These are phyloP conservation scores for Myzus persicae DNA, from an alignment of 1,140 invertebrate species.

Conservation along the genomic window DNA sequence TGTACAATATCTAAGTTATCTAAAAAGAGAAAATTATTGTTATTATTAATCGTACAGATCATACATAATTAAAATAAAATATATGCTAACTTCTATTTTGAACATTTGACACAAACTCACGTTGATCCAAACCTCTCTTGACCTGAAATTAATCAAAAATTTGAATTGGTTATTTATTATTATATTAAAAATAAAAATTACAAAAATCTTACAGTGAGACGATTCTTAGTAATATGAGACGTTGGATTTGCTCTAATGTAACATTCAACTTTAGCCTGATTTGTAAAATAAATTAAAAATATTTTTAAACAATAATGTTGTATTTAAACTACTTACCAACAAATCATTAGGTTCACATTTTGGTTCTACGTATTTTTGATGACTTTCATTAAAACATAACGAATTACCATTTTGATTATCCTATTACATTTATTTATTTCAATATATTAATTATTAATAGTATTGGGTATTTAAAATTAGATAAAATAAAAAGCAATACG, in stretches of 20 bases:
- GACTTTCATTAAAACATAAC: neutral
- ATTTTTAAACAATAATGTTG: neutral
- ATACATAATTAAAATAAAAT: neutral
- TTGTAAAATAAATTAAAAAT: neutral
- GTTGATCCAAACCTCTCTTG: neutral
- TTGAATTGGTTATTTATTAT: neutral
- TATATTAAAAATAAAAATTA: neutral
- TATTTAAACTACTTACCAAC: constrained; percentile 16
- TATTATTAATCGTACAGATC: neutral
- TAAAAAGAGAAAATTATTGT: neutral
- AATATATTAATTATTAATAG: neutral
- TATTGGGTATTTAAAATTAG: neutral
- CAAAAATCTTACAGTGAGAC: constrained; percentile 28
- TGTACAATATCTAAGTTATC: neutral
- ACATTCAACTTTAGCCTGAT: constrained; percentile 36
- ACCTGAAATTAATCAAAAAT: neutral
- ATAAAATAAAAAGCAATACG: neutral
- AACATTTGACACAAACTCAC: neutral
- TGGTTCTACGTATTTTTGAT: neutral
- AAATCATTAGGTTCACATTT: constrained; percentile 22
- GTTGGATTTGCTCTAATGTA: constrained; percentile 34
- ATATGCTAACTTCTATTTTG: neutral
- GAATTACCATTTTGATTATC: neutral
- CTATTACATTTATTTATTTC: neutral
- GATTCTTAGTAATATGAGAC: constrained; percentile 8